Base-by-base conservation (phyloP, 2,797 vertebrate genomes). In the Artibeus jamaicensis region DNA sequence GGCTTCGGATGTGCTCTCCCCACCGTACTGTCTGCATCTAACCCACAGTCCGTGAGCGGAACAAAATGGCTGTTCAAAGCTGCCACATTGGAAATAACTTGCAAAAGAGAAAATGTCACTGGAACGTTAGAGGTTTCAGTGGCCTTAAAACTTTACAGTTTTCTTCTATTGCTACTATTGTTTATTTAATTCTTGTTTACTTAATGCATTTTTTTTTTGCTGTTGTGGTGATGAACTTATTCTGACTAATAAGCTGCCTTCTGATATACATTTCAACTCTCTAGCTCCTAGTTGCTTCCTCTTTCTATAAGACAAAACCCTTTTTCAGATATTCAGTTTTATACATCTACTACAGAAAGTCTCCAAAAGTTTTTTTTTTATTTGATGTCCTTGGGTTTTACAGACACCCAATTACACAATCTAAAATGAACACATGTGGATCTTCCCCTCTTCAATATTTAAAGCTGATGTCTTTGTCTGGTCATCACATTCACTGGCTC, bases 311-410 rank as follows among this genome's bases (percentile, higher is more conserved):
- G 42, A 34, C 91, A 85, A 84, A 70, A 6, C 21, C 11, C 1
- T 0, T 3, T 11, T 55, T 73, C 37, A 59, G 21, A 34, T 68
- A 89, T 29, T 74, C 44, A 53, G 7, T 24, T 77, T 44, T 37
- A 4, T 46, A 21, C 4, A 59, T 65, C 48, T 76, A 48, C 9
- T 32, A 22, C 4, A 62, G 74, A 9, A 78, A 44, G 48, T 71
- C 86, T 62, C n/a, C 55, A 26, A 83, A 91, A 16, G 19, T 16
- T 86, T 88, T 88, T 93, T 74, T 88, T 93, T 74, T 71, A 67
- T 39, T 67, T 46, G n/a, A 21, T 76, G 42, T 22, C 39, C 67
- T 92, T 77, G 57, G 15, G 1, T 67, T 85, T 89, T 76, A 37
- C 19, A 84, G 44, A 55, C 21, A 48, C 18, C 53, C 5, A 82